phyloP scores from a whole-genome alignment of 2,888 invertebrate genomes.

The Lepas anatifera region DNA sequence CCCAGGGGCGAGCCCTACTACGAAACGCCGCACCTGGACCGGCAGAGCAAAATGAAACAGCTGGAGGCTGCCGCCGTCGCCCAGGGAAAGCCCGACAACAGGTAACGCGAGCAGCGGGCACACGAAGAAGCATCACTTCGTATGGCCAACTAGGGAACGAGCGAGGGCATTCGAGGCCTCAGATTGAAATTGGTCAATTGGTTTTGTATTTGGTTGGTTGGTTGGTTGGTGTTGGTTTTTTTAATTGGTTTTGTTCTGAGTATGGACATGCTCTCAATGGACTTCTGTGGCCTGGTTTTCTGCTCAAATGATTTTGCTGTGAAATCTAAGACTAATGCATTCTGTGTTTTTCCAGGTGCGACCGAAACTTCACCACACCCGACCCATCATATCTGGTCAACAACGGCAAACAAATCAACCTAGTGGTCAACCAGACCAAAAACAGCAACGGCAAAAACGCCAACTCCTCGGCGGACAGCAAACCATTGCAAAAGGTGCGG shows the following conservation, averaged over 20 bases:
- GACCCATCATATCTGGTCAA: not conserved
- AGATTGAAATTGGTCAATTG: too few species aligned
- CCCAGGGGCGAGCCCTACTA: conserved; percentile 47
- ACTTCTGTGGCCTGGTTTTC: too few species aligned
- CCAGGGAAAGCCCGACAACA: not conserved
- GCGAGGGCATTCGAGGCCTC: too few species aligned
- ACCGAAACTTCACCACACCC: not conserved
- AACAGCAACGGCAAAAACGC: conserved; percentile 10
- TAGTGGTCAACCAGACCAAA: not conserved
- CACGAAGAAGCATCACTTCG: too few species aligned
- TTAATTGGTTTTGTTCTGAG: too few species aligned
- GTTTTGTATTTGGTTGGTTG: too few species aligned
- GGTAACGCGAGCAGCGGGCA: not conserved
- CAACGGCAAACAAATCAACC: conserved; percentile 5
- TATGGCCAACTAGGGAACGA: too few species aligned
- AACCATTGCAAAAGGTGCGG: conserved; percentile 1
- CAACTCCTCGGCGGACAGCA: not conserved
- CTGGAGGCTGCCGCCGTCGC: not conserved
- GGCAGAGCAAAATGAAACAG: conserved; percentile 23
- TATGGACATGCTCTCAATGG: too few species aligned
- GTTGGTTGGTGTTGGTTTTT: too few species aligned
- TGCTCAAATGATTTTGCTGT: too few species aligned
- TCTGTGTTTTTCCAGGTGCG: not conserved
- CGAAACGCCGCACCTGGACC: conserved; percentile 24
- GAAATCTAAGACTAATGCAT: too few species aligned